A percentile compares a stretch with the other conserved stretches of the same genome.
Evolutionary conservation across 2,797 vertebrate species (phyloP).

Genomic region (Manis pentadactyla): DNA sequence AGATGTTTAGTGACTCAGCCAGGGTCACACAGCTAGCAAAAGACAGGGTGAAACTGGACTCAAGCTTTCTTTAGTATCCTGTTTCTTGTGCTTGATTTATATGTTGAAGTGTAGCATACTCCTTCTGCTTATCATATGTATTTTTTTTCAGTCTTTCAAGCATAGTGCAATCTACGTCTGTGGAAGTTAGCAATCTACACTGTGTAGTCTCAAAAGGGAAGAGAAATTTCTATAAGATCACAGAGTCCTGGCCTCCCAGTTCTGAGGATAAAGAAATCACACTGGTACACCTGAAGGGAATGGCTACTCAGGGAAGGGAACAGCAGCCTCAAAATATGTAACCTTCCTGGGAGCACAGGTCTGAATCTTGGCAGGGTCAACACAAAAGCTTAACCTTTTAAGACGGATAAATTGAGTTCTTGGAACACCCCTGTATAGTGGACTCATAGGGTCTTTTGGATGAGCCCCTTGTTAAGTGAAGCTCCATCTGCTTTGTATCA

Average conservation of each 20-base stretch:
- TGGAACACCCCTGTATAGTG: constrained; percentile 66
- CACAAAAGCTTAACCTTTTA: constrained; percentile 76
- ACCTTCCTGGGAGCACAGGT: constrained; percentile 23
- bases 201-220: neutral
- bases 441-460: constrained; percentile 46
- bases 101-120: constrained; percentile 9
- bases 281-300: neutral
- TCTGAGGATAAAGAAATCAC: neutral
- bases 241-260: neutral
- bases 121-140: constrained; percentile 37
- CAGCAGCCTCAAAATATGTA: constrained; percentile 29
- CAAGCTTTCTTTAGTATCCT: neutral
- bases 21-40: neutral
- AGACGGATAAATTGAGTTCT: constrained; percentile 76
- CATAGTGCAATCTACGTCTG: constrained; percentile 36
- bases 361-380: constrained; percentile 74
- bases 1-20: neutral
- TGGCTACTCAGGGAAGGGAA: neutral
- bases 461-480: constrained; percentile 64
- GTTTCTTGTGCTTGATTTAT: constrained; percentile 25
- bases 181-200: neutral
- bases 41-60: neutral
- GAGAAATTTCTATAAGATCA: neutral
- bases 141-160: constrained; percentile 26
- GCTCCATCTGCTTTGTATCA: constrained; percentile 77